Evolutionary conservation across 2,113 vertebrate species (phyloP), one percentile per base, ranked within the genome.

Genomic region (Neodon shergylaensis): DNA sequence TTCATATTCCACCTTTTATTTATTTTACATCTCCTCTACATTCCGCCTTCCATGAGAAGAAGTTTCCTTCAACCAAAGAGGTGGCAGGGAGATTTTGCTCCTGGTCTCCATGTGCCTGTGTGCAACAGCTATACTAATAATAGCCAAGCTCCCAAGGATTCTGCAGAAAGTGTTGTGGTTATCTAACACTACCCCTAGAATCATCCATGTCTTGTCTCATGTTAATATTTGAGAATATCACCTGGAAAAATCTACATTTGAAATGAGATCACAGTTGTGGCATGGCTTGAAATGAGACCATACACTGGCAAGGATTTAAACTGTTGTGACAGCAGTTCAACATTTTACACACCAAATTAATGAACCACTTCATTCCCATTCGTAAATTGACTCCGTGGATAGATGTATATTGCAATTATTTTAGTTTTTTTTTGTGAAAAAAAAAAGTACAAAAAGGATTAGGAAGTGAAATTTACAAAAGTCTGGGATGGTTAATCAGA

Each of bases 401-500:
- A 54, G 17, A 74, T 4, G 58, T 44, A 13, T 63, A 33, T 19
- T 87, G 92, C 47, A 11, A 63, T 47, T 33, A 33, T 76, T 83
- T 33, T 2, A 73, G 1, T 3, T 0, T 42, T 58, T 85, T 2
- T 65, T 0, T 12, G 12, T 7, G 36, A 82, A 65, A 44, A 31
- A 44, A 31, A 39, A 82, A 65, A 44, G 19, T 42, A 39, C 1
- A 44, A 70, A 68, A 66, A 11, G 0, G 9, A 49, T 68, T 26
- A 92, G 78, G 82, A 44, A 36, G 16, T 10, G 19, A 81, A 44
- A 66, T 44, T 58, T 39, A 22, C 5, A 4, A 42, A 90, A 77
- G 4, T 58, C 44, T 14, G 58, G 28, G 36, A 1, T 58, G 3
- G 52, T 21, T 82, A 72, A 54, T 66, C 49, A 86, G 2, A 54